These are phyloP conservation scores for Myotis brandtii DNA, from an alignment of 2,113 vertebrate genomes.

Conservation along the genomic window DNA sequence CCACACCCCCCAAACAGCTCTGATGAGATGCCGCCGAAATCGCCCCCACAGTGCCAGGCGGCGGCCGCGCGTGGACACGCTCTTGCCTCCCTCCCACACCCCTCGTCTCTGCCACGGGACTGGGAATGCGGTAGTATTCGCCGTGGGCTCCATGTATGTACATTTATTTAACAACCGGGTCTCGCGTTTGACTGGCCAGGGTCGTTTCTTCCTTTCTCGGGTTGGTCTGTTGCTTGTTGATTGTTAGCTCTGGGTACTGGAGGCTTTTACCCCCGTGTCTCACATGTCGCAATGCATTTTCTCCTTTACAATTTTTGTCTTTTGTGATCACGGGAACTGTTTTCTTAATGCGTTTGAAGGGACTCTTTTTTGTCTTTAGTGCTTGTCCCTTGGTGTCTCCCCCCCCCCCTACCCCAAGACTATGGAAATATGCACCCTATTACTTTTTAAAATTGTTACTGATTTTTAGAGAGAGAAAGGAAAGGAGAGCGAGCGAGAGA, in stretches of 20 bases:
- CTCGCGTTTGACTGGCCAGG: not conserved
- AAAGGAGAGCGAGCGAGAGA: not conserved
- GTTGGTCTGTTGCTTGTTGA: not conserved
- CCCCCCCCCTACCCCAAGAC: not conserved
- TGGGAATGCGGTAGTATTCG: accelerated
- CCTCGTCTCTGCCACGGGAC: not conserved
- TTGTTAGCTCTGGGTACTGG: not conserved
- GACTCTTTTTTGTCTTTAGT: not conserved
- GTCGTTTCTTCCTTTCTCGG: not conserved
- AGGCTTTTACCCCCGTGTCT: not conserved
- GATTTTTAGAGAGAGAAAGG: not conserved
- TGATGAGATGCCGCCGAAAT: not conserved
- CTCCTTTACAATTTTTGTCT: not conserved
- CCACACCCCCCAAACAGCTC: accelerated
- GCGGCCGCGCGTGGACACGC: accelerated
- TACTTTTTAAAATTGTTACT: not conserved
- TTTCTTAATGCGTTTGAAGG: not conserved
- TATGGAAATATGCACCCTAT: not conserved
- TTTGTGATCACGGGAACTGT: not conserved
- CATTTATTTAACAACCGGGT: not conserved
- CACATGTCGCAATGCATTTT: not conserved
- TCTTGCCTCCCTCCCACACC: not conserved
- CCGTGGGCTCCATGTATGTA: no score
- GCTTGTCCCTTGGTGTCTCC: not conserved
- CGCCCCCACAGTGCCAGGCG: accelerated